A percentile compares a stretch with the other conserved stretches of the same genome.
Evolutionary conservation across 2,797 vertebrate genomes (phyloP).

Genomic region (Sitta carolinensis): DNA sequence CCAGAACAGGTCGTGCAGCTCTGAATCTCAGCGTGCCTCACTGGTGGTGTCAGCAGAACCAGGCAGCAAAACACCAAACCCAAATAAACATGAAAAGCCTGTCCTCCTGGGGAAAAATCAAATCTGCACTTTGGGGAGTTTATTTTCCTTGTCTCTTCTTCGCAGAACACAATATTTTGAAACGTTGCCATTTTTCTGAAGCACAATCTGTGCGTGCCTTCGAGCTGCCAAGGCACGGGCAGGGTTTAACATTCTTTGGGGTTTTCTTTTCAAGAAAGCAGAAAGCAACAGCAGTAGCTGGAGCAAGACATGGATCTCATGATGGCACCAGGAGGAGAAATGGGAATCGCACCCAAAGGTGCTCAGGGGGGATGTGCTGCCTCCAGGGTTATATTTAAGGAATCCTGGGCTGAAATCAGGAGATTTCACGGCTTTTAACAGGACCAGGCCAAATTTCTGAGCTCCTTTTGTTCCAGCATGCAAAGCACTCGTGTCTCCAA

Average conservation of each 20-base stretch:
- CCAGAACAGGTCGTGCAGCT: not conserved
- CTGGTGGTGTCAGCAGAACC: not conserved
- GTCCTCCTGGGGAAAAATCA: slow-evolving; percentile 36
- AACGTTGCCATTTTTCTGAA: slow-evolving; percentile 58
- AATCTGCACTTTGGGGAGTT: slow-evolving; percentile 50
- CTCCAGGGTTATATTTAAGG: not conserved
- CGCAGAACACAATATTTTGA: slow-evolving; percentile 66
- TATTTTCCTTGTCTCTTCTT: slow-evolving; percentile 64
- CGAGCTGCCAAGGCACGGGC: slow-evolving; percentile 48
- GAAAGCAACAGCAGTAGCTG: not conserved
- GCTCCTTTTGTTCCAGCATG: not conserved
- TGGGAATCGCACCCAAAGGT: not conserved
- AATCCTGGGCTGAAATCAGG: not conserved
- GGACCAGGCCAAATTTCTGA: not conserved
- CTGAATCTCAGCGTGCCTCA: not conserved
- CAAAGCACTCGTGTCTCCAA: not conserved
- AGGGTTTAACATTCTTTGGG: not conserved
- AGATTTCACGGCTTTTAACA: not conserved
- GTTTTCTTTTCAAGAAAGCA: slow-evolving; percentile 43
- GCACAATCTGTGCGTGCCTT: slow-evolving; percentile 11
- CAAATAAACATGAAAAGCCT: slow-evolving; percentile 52
- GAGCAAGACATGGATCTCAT: not conserved
- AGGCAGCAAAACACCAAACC: slow-evolving; percentile 28
- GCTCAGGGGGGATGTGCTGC: not conserved
- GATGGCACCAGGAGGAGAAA: not conserved